Evolutionary conservation across 2,888 invertebrate species (phyloP).

Genomic region (Drosophila flavopinicola): DNA sequence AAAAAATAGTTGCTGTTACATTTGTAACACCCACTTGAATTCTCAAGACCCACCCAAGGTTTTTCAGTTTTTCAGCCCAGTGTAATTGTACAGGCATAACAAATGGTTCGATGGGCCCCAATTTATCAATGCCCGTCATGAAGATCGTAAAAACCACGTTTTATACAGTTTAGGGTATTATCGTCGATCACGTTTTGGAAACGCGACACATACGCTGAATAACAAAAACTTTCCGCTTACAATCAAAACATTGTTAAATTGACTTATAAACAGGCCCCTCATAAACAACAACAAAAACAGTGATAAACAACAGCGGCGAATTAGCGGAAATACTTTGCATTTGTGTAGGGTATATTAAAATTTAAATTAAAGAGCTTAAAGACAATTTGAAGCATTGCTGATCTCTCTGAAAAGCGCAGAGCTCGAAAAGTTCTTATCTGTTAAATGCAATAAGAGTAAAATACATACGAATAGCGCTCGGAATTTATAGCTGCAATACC

Average conservation of each 20-base stretch:
- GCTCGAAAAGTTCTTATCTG: constrained; percentile 51
- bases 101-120: constrained; percentile 7
- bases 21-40: no score
- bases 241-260: constrained; percentile 58
- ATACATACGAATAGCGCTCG: constrained; percentile 42
- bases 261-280: constrained; percentile 30
- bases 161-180: constrained; percentile 39
- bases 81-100: constrained; percentile 26
- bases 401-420: constrained; percentile 16
- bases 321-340: constrained; percentile 34
- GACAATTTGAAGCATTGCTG: neutral
- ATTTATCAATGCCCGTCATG: constrained; percentile 43
- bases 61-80: neutral
- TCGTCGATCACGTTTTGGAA: constrained; percentile 64
- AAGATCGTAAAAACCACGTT: constrained; percentile 55
- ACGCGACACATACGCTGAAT: constrained; percentile 57
- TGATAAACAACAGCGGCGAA: constrained; percentile 21
- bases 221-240: constrained; percentile 71
- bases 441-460: constrained; percentile 69
- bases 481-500: constrained; percentile 58
- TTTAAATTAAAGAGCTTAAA: neutral
- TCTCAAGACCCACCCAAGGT: neutral
- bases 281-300: constrained; percentile 27
- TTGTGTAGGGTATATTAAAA: neutral
- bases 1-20: no score